Base-by-base conservation (phyloP, 1,140 invertebrate species). In the Gryon sp. region DNA sequence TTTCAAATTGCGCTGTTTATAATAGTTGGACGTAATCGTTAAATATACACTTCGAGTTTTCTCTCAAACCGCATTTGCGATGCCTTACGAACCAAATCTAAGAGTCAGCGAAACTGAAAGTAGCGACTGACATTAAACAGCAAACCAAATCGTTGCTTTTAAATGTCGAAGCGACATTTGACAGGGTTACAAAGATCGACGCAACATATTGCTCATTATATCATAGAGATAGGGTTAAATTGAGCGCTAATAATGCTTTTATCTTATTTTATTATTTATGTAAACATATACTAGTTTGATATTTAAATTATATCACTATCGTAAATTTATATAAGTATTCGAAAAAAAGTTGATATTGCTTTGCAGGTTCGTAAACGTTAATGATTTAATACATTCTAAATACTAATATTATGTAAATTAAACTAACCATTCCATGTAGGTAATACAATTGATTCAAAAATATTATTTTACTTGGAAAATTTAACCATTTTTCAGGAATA, bases 141-240 rank as follows among this genome's bases (percentile, higher is more conserved):
- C 43, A 63, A 52, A n/a, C n/a, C 34, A 40, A 30, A 32, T n/a
- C 24, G 16, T 24, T 30, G 46, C 69, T n/a, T 80, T 82, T 69
- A 81, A 82, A 83, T 80, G 82, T 74, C 81, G 65, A 41, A 60
- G 38, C 77, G 74, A 60, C 75, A 80, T 82, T 82, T 81, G 80
- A 81, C 80, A 82, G 75, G 72, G 65, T 66, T 52, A 52, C 59
- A 9, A 52, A 52, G 52, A 60, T 53, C 32, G 55, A 62, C 24
- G 53, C 45, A 43, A 60, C 28, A 26, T 40, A n/a, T 40, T 32
- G 15, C 36, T 69, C 53, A 14, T 50, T 60, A 43, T 18, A 15
- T 6, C 12, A 4, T 20, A n/a, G 8, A 38, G 19, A 7, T 40
- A 26, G 45, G 53, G 16, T 52, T 60, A 69, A 59, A 52, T 69